Conservation (phyloP, 1,140 invertebrate species). For the Mycetomoellerius zeteki region DNA sequence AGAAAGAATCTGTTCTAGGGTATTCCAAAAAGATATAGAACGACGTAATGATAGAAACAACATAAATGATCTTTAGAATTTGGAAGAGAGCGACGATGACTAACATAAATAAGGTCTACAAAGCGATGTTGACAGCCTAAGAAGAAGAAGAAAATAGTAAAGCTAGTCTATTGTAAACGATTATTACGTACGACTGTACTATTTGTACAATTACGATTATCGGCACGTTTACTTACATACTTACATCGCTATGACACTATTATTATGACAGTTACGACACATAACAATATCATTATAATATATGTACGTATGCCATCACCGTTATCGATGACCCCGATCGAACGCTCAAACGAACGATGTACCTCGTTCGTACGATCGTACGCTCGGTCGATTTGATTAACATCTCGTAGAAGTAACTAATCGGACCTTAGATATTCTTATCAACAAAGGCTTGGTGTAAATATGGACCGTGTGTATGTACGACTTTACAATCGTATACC, state of each 20-base stretch:
- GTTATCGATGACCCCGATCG: slow-evolving; percentile 44
- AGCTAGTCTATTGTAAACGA: slow-evolving; percentile 17
- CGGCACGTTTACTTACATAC: slow-evolving; percentile 12
- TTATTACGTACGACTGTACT: slow-evolving; percentile 29
- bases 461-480: slow-evolving; percentile 13
- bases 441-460: slow-evolving; percentile 13
- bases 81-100: slow-evolving; percentile 9
- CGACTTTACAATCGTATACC: neutral
- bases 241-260: slow-evolving; percentile 37
- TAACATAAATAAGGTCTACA: slow-evolving; percentile 6
- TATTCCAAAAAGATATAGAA: neutral
- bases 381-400: slow-evolving; percentile 23
- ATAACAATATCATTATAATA: slow-evolving; percentile 19
- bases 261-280: slow-evolving; percentile 5
- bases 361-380: slow-evolving; percentile 5
- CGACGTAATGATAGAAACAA: neutral
- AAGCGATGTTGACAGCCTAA: slow-evolving; percentile 32
- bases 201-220: slow-evolving; percentile 27
- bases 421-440: neutral
- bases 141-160: neutral
- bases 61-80: neutral
- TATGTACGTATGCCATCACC: neutral
- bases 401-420: slow-evolving; percentile 27
- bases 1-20: neutral
- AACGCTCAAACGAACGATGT: slow-evolving; percentile 12